phyloP scores from a whole-genome alignment of 2,113 vertebrate genomes.

The Colistium nudipinnis region DNA sequence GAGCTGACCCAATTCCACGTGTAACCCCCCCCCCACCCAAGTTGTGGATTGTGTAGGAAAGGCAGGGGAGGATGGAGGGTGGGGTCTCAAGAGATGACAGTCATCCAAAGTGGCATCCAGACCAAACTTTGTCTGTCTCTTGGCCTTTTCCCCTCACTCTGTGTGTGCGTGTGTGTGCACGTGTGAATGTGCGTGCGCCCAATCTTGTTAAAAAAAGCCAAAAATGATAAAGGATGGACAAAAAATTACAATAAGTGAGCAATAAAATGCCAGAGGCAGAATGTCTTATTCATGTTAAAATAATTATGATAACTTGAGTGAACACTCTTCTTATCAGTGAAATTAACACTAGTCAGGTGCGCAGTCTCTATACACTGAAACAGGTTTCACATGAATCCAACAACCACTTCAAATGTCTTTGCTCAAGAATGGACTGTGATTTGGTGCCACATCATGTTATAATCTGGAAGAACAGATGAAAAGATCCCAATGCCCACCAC shows the following conservation, averaged over 20 bases:
- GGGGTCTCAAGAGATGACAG: slow-evolving; percentile 59
- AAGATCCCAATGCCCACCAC: no score
- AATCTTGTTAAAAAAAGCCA: slow-evolving; percentile 35
- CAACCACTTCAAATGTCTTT: no score
- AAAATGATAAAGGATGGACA: slow-evolving; percentile 41
- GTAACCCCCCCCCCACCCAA: slow-evolving; percentile 4
- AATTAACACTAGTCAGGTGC: background rate
- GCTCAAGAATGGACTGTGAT: no score
- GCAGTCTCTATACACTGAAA: no score
- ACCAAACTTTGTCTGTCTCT: slow-evolving; percentile 75
- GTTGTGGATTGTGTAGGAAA: slow-evolving; percentile 22
- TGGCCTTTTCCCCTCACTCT: slow-evolving; percentile 58
- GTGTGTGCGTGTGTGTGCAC: slow-evolving; percentile 21
- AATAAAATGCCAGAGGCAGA: slow-evolving; percentile 45
- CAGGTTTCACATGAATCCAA: no score
- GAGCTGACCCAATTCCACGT: slow-evolving; percentile 65
- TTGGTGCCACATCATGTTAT: background rate
- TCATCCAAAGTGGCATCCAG: slow-evolving; percentile 77
- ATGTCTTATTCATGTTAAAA: slow-evolving; percentile 26
- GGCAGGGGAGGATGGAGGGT: slow-evolving; percentile 27
- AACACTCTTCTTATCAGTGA: no score
- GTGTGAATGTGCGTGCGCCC: slow-evolving; percentile 5
- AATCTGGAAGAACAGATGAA: background rate
- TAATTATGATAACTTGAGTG: slow-evolving; percentile 22
- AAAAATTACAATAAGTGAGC: slow-evolving; percentile 43